Evolutionary conservation across 2,888 invertebrate species (phyloP).

Genomic region (Dryomyza anilis): DNA sequence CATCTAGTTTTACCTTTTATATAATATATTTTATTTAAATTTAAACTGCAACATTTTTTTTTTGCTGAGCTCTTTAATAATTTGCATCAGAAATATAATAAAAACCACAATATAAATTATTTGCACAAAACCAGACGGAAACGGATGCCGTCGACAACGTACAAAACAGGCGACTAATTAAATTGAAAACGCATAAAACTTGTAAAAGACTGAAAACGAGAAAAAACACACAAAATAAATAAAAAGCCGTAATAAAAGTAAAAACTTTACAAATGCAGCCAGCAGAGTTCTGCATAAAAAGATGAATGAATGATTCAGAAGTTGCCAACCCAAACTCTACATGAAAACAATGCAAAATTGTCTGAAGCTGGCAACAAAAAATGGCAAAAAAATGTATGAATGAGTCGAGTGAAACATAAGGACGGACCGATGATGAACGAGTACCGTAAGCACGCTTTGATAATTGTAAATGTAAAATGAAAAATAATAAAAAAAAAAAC

Average conservation of each 20-base stretch:
- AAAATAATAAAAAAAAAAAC: too few relatives aligned
- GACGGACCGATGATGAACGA: background rate
- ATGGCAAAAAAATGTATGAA: background rate
- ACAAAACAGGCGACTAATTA: constrained; percentile 13
- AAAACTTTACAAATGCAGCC: background rate
- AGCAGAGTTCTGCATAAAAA: background rate
- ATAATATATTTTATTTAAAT: too few relatives aligned
- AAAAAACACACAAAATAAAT: background rate
- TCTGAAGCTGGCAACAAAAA: background rate
- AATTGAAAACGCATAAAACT: constrained; percentile 18
- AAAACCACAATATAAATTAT: constrained; percentile 7
- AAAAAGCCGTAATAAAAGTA: background rate
- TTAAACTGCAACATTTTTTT: too few relatives aligned
- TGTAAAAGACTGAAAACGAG: background rate
- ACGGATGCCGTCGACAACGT: constrained; percentile 11
- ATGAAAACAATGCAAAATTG: background rate
- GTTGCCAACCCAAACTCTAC: background rate
- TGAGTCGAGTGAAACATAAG: constrained; percentile 4
- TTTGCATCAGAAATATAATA: too few relatives aligned
- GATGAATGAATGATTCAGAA: constrained; percentile 4
- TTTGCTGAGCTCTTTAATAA: too few relatives aligned
- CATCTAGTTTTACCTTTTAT: too few relatives aligned
- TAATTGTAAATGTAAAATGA: constrained; percentile 13
- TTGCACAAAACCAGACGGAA: background rate
- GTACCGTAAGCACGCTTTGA: background rate